These are phyloP conservation scores for Boloria selene DNA, from an alignment of 2,888 invertebrate genomes.

Conservation along the genomic window DNA sequence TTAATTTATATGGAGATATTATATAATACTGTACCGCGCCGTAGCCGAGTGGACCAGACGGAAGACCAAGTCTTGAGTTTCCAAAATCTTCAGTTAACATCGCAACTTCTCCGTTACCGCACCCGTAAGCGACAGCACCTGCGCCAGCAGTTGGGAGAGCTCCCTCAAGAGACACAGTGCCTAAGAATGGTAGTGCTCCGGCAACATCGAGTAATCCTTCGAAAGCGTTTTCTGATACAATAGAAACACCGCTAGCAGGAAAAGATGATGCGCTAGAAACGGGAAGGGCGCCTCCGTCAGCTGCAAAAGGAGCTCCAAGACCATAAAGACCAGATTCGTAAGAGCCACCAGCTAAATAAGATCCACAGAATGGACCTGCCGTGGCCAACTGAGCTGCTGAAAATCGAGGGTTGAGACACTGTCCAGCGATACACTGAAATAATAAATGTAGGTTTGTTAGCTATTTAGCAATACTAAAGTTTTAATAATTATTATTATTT, in stretches of 20 bases:
- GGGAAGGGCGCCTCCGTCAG: slow-evolving; percentile 40
- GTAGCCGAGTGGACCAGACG: background rate
- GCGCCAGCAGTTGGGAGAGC: slow-evolving; percentile 48
- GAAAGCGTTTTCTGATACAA: slow-evolving; percentile 50
- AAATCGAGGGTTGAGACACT: slow-evolving; percentile 36
- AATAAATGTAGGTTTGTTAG: background rate
- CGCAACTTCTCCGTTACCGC: slow-evolving; percentile 45
- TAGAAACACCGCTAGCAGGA: slow-evolving; percentile 43
- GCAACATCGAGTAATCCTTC: slow-evolving; percentile 46
- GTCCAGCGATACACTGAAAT: slow-evolving; percentile 43
- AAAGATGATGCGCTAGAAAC: slow-evolving; percentile 48
- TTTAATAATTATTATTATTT: too few species aligned
- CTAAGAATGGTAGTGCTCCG: slow-evolving; percentile 48
- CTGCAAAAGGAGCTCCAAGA: slow-evolving; percentile 37
- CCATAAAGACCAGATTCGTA: slow-evolving; percentile 27
- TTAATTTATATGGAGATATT: background rate
- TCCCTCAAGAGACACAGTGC: slow-evolving; percentile 51
- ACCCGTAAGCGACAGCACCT: slow-evolving; percentile 48
- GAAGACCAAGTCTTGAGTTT: slow-evolving; percentile 31
- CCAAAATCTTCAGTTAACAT: slow-evolving; percentile 43
- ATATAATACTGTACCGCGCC: slow-evolving; percentile 4
- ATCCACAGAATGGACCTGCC: background rate
- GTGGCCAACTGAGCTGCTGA: slow-evolving; percentile 19
- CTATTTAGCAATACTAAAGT: background rate
- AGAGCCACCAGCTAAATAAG: background rate